Evolutionary conservation across 2,888 invertebrate genomes (phyloP).

Genomic region (Phyllotreta striolata): DNA sequence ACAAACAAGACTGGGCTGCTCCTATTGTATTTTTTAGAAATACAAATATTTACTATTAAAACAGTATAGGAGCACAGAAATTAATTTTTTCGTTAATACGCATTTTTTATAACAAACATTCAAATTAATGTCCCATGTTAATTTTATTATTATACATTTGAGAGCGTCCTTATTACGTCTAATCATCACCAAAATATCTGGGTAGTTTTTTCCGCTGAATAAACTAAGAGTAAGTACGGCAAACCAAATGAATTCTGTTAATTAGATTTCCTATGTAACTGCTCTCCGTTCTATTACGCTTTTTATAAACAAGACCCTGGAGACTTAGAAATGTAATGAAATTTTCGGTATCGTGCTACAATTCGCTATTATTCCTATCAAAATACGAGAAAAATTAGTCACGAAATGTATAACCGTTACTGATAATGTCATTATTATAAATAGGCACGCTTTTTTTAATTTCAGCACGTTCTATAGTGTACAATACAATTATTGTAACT

Average conservation of each 20-base stretch:
- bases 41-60: too few relatives aligned
- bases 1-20: background rate
- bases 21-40: too few relatives aligned
- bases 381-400: slow-evolving; percentile 16
- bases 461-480: background rate
- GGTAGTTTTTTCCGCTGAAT: slow-evolving; percentile 18
- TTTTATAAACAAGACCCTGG: slow-evolving; percentile 22
- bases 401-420: slow-evolving; percentile 13
- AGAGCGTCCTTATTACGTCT: background rate
- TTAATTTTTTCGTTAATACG: too few relatives aligned
- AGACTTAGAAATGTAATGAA: slow-evolving; percentile 24
- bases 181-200: slow-evolving; percentile 3
- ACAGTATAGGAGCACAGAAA: too few relatives aligned
- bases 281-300: slow-evolving; percentile 13
- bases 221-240: slow-evolving; percentile 9
- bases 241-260: slow-evolving; percentile 22
- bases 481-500: background rate
- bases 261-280: slow-evolving; percentile 19
- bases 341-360: slow-evolving; percentile 26
- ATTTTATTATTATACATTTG: too few relatives aligned
- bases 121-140: too few relatives aligned
- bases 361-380: slow-evolving; percentile 12
- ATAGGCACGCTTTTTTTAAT: background rate
- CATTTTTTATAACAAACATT: too few relatives aligned
- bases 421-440: slow-evolving; percentile 19